These are phyloP conservation scores for Diarsia brunnea DNA, from an alignment of 2,888 invertebrate genomes.

Conservation along the genomic window DNA sequence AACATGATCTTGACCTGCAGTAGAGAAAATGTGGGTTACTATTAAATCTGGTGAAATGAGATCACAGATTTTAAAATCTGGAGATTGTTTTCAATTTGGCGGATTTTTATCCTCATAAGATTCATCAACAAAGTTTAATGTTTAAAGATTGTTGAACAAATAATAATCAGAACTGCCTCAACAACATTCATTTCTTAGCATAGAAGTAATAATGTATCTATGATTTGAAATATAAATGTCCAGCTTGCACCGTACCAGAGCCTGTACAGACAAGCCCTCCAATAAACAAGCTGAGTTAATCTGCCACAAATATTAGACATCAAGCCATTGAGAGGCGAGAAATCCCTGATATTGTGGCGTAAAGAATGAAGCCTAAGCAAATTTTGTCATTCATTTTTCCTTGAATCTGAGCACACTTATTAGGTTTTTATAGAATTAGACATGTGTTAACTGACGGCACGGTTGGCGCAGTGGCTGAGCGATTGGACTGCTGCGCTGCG, in stretches of 20 bases:
- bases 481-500: too few species aligned
- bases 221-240: conserved; percentile 69
- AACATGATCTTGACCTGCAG: conserved; percentile 99
- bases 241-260: conserved; percentile 87
- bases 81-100: not conserved
- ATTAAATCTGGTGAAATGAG: not conserved
- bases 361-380: not conserved
- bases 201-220: not conserved
- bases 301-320: conserved; percentile 88
- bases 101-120: not conserved
- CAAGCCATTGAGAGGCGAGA: conserved; percentile 75
- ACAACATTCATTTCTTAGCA: not conserved
- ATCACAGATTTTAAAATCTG: not conserved
- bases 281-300: conserved; percentile 84
- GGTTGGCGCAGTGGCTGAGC: too few species aligned
- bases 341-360: conserved; percentile 88
- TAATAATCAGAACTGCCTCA: not conserved
- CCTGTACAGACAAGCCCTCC: conserved; percentile 83
- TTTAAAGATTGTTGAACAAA: not conserved
- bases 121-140: not conserved
- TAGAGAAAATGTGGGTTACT: conserved; percentile 16
- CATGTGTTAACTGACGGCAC: too few species aligned
- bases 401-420: not conserved
- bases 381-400: not conserved
- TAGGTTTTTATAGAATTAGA: not conserved